These are phyloP conservation scores for Cotesia chilonis DNA, from an alignment of 1,140 invertebrate genomes.

Conservation along the genomic window DNA sequence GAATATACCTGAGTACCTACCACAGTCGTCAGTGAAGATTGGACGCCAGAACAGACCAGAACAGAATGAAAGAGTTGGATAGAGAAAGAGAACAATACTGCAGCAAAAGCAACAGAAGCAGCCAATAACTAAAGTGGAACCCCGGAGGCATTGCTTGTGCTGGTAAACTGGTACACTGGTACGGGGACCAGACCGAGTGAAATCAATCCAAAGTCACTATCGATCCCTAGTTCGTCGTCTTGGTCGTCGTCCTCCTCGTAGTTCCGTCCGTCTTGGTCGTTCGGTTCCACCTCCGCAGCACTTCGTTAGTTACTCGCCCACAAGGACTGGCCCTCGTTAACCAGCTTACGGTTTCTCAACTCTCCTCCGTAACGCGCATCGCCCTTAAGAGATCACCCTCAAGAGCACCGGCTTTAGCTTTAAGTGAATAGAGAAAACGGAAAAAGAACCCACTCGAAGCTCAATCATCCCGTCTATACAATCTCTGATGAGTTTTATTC, in stretches of 20 bases:
- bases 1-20: constrained; percentile 20
- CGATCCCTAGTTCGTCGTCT: constrained; percentile 31
- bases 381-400: constrained; percentile 32
- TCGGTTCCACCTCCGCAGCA: constrained; percentile 22
- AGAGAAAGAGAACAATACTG: neutral
- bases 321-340: constrained; percentile 39
- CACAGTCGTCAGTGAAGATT: constrained; percentile 27
- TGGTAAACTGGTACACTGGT: neutral
- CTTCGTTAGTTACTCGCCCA: constrained; percentile 44
- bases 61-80: neutral
- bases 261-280: neutral
- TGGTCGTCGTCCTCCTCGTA: constrained; percentile 13
- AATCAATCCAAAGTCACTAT: constrained; percentile 45
- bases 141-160: constrained; percentile 19
- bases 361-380: constrained; percentile 5
- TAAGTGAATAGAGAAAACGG: neutral
- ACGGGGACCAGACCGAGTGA: constrained; percentile 28
- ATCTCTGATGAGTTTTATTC: constrained; percentile 17
- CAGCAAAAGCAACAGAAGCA: neutral
- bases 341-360: neutral
- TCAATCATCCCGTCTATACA: constrained; percentile 19
- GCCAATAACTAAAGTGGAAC: neutral
- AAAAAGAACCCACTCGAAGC: constrained; percentile 14
- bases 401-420: neutral
- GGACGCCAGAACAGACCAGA: constrained; percentile 8